These are phyloP conservation scores for Idaea dimidiata DNA, from an alignment of 2,888 invertebrate species.

Conservation along the genomic window DNA sequence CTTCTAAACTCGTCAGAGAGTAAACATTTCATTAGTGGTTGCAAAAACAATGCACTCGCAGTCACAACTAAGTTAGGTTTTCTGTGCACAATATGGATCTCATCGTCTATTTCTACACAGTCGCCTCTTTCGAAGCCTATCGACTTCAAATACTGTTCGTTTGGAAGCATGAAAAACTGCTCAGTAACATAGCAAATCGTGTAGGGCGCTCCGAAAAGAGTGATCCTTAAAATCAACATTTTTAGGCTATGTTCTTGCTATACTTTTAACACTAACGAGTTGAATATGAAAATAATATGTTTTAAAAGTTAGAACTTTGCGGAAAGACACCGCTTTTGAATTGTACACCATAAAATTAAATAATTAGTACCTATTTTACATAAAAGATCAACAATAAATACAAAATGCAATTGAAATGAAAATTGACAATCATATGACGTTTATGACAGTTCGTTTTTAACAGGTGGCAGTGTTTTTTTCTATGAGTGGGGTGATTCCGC, in stretches of 20 bases:
- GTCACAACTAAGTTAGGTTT: slow-evolving; percentile 41
- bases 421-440: background rate
- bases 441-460: background rate
- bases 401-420: background rate
- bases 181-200: slow-evolving; percentile 57
- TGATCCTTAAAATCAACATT: slow-evolving; percentile 60
- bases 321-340: background rate
- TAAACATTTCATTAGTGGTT: slow-evolving; percentile 60
- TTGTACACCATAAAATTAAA: background rate
- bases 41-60: slow-evolving; percentile 55
- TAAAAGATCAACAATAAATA: background rate
- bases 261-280: background rate
- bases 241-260: slow-evolving; percentile 31
- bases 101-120: slow-evolving; percentile 37
- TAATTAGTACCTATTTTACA: background rate
- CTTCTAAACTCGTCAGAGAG: slow-evolving; percentile 55
- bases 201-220: slow-evolving; percentile 52
- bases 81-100: slow-evolving; percentile 29
- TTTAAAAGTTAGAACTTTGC: background rate
- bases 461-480: background rate
- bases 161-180: slow-evolving; percentile 46
- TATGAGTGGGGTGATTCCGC: too few relatives aligned
- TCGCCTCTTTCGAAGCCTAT: slow-evolving; percentile 51
- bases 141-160: slow-evolving; percentile 44
- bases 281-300: background rate